phyloP scores from a whole-genome alignment of 2,113 vertebrate species.

The Misgurnus anguillicaudatus region DNA sequence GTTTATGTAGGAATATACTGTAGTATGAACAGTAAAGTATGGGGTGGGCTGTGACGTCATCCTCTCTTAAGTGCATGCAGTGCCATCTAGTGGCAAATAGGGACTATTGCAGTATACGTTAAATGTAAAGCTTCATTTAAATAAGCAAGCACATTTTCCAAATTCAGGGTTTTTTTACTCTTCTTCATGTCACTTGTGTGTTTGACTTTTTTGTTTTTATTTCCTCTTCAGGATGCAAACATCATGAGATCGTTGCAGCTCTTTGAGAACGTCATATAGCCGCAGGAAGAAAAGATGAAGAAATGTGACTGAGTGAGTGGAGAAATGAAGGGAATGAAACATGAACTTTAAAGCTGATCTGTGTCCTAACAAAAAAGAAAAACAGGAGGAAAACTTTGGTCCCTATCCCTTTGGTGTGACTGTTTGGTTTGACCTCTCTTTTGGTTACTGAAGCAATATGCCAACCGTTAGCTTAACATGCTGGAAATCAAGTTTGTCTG shows the following conservation, averaged over 20 bases:
- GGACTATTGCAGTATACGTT: background rate
- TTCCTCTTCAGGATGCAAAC: constrained; percentile 86
- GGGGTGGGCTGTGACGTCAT: too few relatives aligned
- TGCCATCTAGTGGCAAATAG: constrained; percentile 21
- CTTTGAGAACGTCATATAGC: constrained; percentile 95
- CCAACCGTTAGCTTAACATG: background rate
- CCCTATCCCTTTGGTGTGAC: constrained; percentile 18
- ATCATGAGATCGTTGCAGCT: constrained; percentile 97
- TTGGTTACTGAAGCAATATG: background rate
- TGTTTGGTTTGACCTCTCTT: background rate
- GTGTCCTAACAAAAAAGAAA: background rate
- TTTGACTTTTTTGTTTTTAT: constrained; percentile 16
- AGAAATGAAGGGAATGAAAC: constrained; percentile 37
- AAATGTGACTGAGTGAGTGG: background rate
- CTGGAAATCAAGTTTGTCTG: too few relatives aligned
- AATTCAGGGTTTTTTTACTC: background rate
- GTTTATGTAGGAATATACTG: background rate
- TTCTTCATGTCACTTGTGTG: background rate
- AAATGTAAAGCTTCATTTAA: too few relatives aligned
- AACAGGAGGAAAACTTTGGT: constrained; percentile 28
- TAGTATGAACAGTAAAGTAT: background rate
- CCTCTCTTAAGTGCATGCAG: background rate
- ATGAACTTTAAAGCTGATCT: constrained; percentile 14
- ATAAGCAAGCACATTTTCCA: too few relatives aligned
- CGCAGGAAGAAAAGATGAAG: background rate